phyloP scores from a whole-genome alignment of 2,113 vertebrate genomes.

The Anolis carolinensis region DNA sequence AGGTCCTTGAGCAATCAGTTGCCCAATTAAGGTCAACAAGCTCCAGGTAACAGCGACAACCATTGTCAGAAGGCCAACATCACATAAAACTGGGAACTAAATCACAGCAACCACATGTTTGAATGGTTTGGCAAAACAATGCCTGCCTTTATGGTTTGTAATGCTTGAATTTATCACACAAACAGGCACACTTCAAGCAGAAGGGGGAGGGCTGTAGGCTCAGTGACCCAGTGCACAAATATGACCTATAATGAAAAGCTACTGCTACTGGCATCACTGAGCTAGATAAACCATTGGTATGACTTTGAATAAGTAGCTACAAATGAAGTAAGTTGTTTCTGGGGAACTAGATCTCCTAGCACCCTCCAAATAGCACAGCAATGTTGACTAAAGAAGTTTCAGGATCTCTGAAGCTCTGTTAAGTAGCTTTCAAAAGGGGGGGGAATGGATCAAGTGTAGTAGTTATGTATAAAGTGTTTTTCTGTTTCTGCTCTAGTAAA shows the following conservation, averaged over 20 bases:
- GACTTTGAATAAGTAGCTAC: too few species aligned
- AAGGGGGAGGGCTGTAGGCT: neutral
- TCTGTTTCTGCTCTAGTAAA: neutral
- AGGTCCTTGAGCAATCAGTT: conserved; percentile 52
- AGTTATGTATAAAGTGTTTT: neutral
- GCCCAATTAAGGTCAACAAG: conserved; percentile 41
- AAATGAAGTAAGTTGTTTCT: too few species aligned
- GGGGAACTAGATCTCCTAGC: too few species aligned
- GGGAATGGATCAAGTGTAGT: neutral
- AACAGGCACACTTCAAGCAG: conserved; percentile 17
- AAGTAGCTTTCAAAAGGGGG: neutral
- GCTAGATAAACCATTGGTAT: too few species aligned
- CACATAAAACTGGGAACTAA: conserved; percentile 34
- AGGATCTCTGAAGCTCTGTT: too few species aligned
- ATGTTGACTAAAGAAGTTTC: too few species aligned
- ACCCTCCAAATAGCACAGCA: too few species aligned
- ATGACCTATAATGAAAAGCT: too few species aligned
- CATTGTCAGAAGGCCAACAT: conserved; percentile 46
- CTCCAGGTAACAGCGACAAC: conserved; percentile 43
- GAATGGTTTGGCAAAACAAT: conserved; percentile 29
- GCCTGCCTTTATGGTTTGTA: conserved; percentile 39
- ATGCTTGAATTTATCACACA: conserved; percentile 25
- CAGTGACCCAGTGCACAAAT: neutral
- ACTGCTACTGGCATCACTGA: neutral
- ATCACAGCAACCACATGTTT: conserved; percentile 60